Evolutionary conservation across 2,888 invertebrate species (phyloP), one percentile per base, ranked within the genome.

Genomic region (Lapara coniferarum): DNA sequence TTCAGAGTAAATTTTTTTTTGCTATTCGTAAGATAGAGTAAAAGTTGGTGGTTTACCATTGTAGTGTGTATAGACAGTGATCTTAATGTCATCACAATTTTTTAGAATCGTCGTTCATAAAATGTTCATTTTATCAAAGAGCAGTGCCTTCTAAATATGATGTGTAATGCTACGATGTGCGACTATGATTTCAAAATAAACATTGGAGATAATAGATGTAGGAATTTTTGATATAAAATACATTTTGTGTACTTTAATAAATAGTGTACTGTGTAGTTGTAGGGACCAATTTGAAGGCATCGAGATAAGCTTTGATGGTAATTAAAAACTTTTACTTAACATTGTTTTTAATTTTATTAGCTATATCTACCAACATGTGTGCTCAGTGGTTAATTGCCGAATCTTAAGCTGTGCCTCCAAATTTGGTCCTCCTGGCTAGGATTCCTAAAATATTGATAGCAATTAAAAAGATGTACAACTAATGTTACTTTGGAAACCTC

Each of bases 141-240:
- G 87, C 91, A 91, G 92, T 92, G 92, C 92, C 92, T 92, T 92
- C 84, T 69, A 16, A 83, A 82, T 82, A 82, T 83, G 80, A 83
- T 84, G 84, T 83, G 66, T 69, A 63, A 63, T 63, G 53, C 63
- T 69, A 63, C 59, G 68, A 69, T 53, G 78, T 81, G 78, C 76
- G 78, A 78, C 46, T 80, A 78, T 82, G 68, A 77, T 78, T 84
- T 81, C 72, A 68, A 66, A 77, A 74, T 72, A 63, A 72, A 75
- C 71, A 66, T 75, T 69, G 69, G 78, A 81, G 77, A 73, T 70
- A 73, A 69, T 75, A 74, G 67, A 63, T 56, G 73, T 77, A 76
- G 71, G 75, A 19, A 67, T 76, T 74, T 77, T 73, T 73, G 72
- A 74, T 68, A 52, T 71, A 76, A 74, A 71, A 68, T 66, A 67